Evolutionary conservation across 1,140 invertebrate genomes (phyloP).

Genomic region (Leptinotarsa undecemlineata): DNA sequence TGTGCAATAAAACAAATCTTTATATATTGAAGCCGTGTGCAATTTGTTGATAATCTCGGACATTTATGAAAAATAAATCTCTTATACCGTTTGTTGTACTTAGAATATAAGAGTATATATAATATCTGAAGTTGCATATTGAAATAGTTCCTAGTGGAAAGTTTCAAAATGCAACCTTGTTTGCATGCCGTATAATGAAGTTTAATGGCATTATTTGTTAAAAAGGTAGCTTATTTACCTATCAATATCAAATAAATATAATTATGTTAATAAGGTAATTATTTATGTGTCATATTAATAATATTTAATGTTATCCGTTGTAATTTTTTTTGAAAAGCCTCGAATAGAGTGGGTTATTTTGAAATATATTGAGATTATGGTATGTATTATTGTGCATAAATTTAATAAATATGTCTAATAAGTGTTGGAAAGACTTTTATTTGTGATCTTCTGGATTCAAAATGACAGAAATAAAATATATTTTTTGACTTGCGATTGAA

Average conservation of each 20-base stretch:
- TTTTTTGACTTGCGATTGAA: no score
- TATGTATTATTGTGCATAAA: conserved; percentile 38
- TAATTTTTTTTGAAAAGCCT: conserved; percentile 28
- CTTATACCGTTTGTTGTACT: conserved; percentile 35
- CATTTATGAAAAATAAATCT: conserved; percentile 24
- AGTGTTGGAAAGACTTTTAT: conserved; percentile 30
- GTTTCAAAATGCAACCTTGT: neutral
- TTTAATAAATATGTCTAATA: conserved; percentile 37
- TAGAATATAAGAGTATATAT: conserved; percentile 31
- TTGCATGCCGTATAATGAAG: conserved; percentile 18
- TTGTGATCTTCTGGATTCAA: neutral
- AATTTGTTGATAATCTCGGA: conserved; percentile 24
- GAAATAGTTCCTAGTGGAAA: neutral
- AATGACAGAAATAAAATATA: no score
- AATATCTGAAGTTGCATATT: neutral
- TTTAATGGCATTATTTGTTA: conserved; percentile 35
- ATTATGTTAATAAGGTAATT: conserved; percentile 32
- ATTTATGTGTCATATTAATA: conserved; percentile 42
- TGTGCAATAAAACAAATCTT: conserved; percentile 21
- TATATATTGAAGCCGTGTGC: conserved; percentile 20
- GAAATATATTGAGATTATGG: conserved; percentile 33
- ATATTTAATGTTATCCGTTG: conserved; percentile 39
- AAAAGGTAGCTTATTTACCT: conserved; percentile 38
- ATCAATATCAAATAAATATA: conserved; percentile 29
- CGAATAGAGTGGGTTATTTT: conserved; percentile 26